Evolutionary conservation across 2,888 invertebrate species (phyloP).

Genomic region (Patella caerulea): DNA sequence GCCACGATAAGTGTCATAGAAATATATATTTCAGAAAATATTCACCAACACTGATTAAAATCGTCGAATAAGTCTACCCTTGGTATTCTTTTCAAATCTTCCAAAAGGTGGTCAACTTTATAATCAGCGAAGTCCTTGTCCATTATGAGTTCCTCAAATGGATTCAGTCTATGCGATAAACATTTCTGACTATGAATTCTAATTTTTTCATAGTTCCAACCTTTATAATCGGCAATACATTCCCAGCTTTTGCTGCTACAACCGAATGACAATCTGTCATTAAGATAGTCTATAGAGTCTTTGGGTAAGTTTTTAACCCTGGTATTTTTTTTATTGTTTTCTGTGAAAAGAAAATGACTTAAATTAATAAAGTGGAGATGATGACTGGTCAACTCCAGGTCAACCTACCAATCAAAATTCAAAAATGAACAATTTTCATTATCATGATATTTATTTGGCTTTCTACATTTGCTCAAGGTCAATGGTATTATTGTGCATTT

Average conservation of each 20-base stretch:
- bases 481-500: too few species aligned
- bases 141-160: constrained; percentile 23
- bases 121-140: constrained; percentile 21
- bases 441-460: too few species aligned
- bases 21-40: too few species aligned
- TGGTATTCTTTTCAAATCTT: constrained; percentile 20
- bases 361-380: too few species aligned
- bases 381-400: too few species aligned
- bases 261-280: constrained; percentile 12
- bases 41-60: background rate
- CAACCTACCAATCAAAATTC: too few species aligned
- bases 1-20: too few species aligned
- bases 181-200: constrained; percentile 16
- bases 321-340: too few species aligned
- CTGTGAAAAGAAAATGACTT: too few species aligned
- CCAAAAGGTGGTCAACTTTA: constrained; percentile 19
- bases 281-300: background rate
- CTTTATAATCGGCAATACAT: constrained; percentile 19
- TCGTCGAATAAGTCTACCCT: constrained; percentile 26
- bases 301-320: too few species aligned
- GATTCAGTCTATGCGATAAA: background rate
- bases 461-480: too few species aligned
- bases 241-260: constrained; percentile 24
- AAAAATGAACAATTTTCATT: too few species aligned
- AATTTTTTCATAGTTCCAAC: constrained; percentile 34